phyloP scores from a whole-genome alignment of 2,888 invertebrate species.

The Eupithecia insigniata region DNA sequence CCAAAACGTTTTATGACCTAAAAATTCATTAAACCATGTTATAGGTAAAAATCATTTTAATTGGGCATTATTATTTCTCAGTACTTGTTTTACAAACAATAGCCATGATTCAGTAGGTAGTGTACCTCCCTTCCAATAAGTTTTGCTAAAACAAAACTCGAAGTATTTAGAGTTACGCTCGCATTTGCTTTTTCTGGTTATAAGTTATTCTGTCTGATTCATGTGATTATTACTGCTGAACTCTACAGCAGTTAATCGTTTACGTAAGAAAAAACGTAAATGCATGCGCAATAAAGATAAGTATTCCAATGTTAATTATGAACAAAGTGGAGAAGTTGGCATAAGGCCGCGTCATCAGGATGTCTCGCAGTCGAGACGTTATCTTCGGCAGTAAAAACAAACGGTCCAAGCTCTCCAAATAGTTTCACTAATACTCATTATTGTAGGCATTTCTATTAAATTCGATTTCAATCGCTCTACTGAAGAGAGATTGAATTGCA shows the following conservation, averaged over 20 bases:
- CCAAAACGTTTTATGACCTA: neutral
- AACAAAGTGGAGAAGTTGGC: conserved; percentile 46
- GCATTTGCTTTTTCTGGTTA: neutral
- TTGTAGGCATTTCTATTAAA: conserved; percentile 16
- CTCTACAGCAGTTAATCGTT: neutral
- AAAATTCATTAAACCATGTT: too few species aligned
- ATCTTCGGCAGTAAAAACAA: conserved; percentile 51
- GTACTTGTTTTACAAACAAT: neutral
- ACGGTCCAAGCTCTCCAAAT: conserved; percentile 51
- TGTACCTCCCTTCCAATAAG: neutral
- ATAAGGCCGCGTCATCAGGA: conserved; percentile 15
- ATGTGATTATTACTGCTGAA: too few species aligned
- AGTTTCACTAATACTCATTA: conserved; percentile 33
- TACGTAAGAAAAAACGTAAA: neutral
- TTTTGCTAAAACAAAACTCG: neutral
- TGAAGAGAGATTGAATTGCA: conserved; percentile 33
- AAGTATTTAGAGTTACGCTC: neutral
- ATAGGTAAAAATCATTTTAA: too few species aligned
- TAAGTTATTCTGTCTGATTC: neutral
- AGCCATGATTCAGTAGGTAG: neutral
- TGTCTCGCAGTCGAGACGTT: neutral
- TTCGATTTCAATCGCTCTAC: conserved; percentile 31
- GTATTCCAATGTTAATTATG: conserved; percentile 23
- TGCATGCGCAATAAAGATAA: conserved; percentile 23
- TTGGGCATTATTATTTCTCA: neutral